A percentile compares a stretch with the other conserved stretches of the same genome.
phyloP scores from a whole-genome alignment of 2,888 invertebrate species.

The Quadroppia sp. region DNA sequence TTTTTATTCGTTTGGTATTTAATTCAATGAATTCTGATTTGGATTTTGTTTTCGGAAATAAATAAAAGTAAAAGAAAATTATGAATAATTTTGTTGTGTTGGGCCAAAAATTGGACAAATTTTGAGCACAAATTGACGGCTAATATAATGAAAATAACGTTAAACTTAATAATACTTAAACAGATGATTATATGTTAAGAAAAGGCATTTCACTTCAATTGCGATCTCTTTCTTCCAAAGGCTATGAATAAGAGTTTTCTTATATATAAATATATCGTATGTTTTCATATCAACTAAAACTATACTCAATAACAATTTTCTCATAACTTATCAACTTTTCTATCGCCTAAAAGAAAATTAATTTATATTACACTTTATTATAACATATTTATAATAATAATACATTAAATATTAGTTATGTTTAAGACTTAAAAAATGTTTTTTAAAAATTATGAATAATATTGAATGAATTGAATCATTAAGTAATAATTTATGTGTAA shows the following conservation, averaged over 20 bases:
- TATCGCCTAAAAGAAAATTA: background rate
- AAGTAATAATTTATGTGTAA: background rate
- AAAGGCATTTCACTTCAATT: background rate
- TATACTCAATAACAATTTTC: no score
- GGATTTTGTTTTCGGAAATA: background rate
- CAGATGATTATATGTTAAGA: conserved; percentile 8
- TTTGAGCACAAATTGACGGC: background rate
- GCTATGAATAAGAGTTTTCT: background rate
- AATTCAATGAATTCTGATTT: background rate
- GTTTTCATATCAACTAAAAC: no score
- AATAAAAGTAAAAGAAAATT: no score
- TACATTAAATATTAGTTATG: background rate
- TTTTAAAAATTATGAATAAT: background rate
- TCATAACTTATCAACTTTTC: no score
- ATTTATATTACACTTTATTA: no score
- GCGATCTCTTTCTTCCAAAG: conserved; percentile 4
- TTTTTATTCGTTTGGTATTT: background rate
- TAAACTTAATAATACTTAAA: conserved; percentile 12
- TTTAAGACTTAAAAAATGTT: background rate
- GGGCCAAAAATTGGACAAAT: no score
- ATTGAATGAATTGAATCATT: background rate
- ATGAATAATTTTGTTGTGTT: background rate
- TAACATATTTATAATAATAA: no score
- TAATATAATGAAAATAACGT: background rate
- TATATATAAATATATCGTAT: no score